Evolutionary conservation across 2,888 invertebrate species (phyloP).

Genomic region (Protonemura montana): DNA sequence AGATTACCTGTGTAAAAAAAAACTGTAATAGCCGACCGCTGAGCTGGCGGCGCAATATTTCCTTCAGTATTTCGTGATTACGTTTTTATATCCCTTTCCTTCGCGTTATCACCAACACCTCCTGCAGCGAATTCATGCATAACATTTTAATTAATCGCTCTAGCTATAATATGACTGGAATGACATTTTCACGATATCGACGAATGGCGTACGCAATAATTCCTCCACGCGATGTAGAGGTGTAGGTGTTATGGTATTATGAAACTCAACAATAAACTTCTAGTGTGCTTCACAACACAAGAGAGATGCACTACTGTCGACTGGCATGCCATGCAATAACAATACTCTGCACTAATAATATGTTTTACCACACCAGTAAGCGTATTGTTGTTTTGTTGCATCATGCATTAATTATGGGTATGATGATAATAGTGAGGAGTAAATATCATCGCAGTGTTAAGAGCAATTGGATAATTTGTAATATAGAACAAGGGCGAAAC

Average conservation of each 20-base stretch:
- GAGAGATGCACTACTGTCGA: neutral
- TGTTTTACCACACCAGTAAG: neutral
- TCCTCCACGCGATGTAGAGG: no score
- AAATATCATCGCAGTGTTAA: neutral
- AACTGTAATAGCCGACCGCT: no score
- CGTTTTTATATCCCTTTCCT: no score
- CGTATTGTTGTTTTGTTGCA: neutral
- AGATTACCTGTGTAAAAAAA: no score
- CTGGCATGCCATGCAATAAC: neutral
- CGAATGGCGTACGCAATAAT: no score
- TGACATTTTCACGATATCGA: no score
- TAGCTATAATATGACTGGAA: no score
- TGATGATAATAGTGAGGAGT: neutral
- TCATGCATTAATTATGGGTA: neutral
- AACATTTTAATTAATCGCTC: no score
- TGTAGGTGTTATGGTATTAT: neutral
- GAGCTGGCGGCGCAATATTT: no score
- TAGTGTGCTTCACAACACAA: neutral
- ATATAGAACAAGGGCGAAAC: neutral
- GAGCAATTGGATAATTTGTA: neutral
- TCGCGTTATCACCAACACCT: no score
- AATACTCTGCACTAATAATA: neutral
- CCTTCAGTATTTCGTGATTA: no score
- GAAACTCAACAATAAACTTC: neutral
- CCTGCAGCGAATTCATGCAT: no score